These are phyloP conservation scores for Montipora foliosa DNA, from an alignment of 64 coral and sea anemone species.

Conservation along the genomic window DNA sequence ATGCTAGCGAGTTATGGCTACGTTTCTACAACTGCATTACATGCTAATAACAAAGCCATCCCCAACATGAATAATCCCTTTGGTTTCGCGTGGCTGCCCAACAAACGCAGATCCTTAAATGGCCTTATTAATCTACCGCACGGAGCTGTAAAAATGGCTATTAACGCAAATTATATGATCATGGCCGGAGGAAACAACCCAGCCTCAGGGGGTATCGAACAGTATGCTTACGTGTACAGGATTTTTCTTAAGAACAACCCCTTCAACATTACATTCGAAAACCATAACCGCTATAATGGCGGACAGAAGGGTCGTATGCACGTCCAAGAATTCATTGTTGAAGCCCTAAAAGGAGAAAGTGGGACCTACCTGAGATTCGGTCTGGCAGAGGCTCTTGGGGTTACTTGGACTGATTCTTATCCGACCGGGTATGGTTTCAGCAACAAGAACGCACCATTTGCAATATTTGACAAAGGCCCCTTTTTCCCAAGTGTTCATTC, in stretches of 20 bases:
- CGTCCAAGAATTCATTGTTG: conserved; percentile 72
- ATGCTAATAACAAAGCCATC: conserved; percentile 69
- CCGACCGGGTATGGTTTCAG: conserved; percentile 89
- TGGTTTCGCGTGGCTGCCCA: conserved; percentile 86
- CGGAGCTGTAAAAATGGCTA: conserved; percentile 79
- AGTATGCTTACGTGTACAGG: conserved; percentile 77
- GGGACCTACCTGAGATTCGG: conserved; percentile 61
- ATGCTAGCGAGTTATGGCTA: conserved; percentile 96
- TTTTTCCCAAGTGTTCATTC: conserved; percentile 91
- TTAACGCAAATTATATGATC: conserved; percentile 80
- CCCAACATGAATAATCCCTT: conserved; percentile 96
- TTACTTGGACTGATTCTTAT: conserved; percentile 74
- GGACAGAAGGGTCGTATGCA: conserved; percentile 84
- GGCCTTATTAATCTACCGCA: conserved; percentile 72
- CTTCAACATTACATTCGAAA: conserved; percentile 86
- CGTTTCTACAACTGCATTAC: not conserved
- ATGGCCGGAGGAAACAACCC: conserved; percentile 95
- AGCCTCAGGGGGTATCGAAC: conserved; percentile 69
- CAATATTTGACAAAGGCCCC: conserved; percentile 44
- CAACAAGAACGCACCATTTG: conserved; percentile 31
- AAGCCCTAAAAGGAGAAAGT: conserved; percentile 86
- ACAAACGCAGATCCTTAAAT: conserved; percentile 41
- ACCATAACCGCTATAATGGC: conserved; percentile 82
- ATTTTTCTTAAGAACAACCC: conserved; percentile 61
- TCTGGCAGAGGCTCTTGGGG: conserved; percentile 77